These are phyloP conservation scores for Palythoa grandiflora DNA, from an alignment of 92 coral and sea anemone species.

Conservation along the genomic window DNA sequence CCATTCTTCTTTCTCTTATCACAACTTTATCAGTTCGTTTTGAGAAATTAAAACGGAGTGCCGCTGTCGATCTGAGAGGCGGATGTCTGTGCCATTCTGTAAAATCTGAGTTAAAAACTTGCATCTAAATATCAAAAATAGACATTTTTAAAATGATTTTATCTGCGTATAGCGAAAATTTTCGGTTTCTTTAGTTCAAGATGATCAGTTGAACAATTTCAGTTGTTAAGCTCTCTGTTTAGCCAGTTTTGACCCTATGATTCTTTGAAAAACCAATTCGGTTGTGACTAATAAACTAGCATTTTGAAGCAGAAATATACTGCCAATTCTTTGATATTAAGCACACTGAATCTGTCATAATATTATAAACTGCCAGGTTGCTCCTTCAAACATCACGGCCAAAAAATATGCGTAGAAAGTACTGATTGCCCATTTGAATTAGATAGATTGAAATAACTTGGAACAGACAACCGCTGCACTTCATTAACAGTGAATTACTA, in stretches of 20 bases:
- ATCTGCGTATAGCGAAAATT: background rate
- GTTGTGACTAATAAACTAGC: background rate
- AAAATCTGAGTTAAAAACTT: background rate
- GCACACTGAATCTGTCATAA: too few species aligned
- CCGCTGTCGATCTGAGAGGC: background rate
- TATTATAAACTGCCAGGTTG: background rate
- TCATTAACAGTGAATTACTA: background rate
- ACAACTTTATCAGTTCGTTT: background rate
- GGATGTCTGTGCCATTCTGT: background rate
- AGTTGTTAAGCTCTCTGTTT: background rate
- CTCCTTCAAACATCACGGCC: too few species aligned
- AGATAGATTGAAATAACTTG: background rate
- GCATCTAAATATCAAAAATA: constrained; percentile 7
- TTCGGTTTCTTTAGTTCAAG: background rate
- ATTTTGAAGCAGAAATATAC: background rate
- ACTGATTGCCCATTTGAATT: too few species aligned
- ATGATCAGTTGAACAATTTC: background rate
- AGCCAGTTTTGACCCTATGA: too few species aligned
- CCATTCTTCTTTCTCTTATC: background rate
- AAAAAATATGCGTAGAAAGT: background rate
- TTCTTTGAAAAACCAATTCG: background rate
- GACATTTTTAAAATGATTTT: background rate
- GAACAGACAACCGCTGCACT: background rate
- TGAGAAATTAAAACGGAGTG: background rate
- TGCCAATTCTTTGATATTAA: background rate